A percentile compares a stretch with the other conserved stretches of the same genome.
These are phyloP conservation scores for Phytoseiulus persimilis DNA, from an alignment of 2,888 invertebrate species.

Conservation along the genomic window DNA sequence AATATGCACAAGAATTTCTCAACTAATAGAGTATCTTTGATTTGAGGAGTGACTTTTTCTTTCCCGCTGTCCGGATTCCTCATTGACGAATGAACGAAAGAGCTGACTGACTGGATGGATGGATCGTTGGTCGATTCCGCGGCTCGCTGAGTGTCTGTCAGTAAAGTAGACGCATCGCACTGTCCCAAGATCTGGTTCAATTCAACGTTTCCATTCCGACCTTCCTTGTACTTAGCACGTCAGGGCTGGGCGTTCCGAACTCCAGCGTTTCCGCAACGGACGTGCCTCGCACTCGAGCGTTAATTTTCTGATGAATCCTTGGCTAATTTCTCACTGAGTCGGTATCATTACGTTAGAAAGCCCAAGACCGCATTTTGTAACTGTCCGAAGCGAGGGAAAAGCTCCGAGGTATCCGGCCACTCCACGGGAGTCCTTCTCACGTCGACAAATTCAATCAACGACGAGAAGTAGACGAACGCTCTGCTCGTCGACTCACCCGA, in stretches of 20 bases:
- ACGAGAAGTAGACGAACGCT: neutral
- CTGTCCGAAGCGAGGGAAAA: neutral
- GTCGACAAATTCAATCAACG: neutral
- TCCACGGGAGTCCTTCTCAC: neutral
- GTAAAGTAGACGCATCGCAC: neutral
- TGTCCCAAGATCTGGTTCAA: too few species aligned
- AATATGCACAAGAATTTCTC: neutral
- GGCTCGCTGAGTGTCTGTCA: neutral
- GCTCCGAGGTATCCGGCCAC: neutral
- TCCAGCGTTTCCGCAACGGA: too few species aligned
- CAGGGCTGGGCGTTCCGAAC: too few species aligned
- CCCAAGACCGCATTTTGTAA: neutral
- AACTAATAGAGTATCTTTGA: neutral
- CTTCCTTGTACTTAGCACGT: too few species aligned
- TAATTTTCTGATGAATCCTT: neutral
- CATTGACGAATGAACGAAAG: neutral
- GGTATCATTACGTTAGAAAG: neutral
- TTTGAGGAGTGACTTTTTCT: neutral
- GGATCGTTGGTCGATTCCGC: neutral
- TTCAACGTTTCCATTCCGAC: too few species aligned
- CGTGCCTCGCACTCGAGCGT: neutral
- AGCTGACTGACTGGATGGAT: neutral
- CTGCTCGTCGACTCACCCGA: neutral
- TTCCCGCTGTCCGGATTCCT: neutral
- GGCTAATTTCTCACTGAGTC: neutral